A percentile compares a stretch with the other conserved stretches of the same genome.
phyloP scores from a whole-genome alignment of 23 tunicate genomes.

The Oikopleura vanhoeffeni region DNA sequence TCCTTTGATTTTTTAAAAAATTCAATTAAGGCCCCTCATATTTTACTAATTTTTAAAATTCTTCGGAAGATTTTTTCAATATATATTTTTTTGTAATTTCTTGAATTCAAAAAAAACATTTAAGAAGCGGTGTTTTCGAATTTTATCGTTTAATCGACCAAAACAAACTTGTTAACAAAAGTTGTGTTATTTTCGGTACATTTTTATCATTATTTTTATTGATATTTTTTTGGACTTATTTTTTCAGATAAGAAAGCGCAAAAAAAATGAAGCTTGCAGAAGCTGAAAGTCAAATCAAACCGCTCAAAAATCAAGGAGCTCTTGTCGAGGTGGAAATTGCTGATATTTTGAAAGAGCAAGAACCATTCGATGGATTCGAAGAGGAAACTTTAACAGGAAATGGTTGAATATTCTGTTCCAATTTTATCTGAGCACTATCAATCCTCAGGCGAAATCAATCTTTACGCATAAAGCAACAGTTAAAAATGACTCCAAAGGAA shows the following conservation, averaged over 20 bases:
- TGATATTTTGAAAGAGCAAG: background rate
- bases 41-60: no score
- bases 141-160: no score
- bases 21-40: background rate
- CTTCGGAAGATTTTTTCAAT: no score
- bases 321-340: background rate
- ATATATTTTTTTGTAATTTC: no score
- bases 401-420: background rate
- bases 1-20: no score
- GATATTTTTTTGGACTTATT: no score
- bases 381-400: background rate
- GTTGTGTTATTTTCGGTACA: no score
- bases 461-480: background rate
- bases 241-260: background rate
- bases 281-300: background rate
- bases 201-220: no score
- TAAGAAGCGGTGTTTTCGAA: no score
- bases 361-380: background rate
- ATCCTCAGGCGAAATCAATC: background rate
- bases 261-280: background rate
- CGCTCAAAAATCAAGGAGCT: background rate
- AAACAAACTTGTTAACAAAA: no score
- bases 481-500: background rate
- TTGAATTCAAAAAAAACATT: no score
- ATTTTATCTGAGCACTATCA: background rate